Conservation (phyloP, 2,113 vertebrate species). For the Nettapus auritus region DNA sequence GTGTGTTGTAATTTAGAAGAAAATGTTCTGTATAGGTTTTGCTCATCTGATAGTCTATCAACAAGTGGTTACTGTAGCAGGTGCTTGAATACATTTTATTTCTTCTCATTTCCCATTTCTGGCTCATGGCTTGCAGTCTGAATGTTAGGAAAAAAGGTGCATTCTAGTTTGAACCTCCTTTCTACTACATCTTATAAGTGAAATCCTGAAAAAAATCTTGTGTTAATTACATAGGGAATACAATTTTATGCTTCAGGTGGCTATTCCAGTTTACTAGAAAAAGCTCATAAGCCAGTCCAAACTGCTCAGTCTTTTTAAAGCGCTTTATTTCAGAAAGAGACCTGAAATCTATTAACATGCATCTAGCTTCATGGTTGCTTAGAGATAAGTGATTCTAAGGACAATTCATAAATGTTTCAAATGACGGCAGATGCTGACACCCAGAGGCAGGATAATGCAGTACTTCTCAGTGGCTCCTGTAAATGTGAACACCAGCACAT, state of each 20-base stretch:
- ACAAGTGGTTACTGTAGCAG: neutral
- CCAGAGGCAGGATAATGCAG: constrained; percentile 22
- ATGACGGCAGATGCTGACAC: constrained; percentile 45
- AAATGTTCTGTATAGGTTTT: neutral
- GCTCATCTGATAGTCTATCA: neutral
- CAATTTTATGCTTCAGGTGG: neutral
- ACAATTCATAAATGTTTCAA: neutral
- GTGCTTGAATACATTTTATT: neutral
- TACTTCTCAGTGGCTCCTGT: neutral
- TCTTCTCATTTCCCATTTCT: neutral
- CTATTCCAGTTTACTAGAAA: neutral
- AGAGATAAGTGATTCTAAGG: neutral
- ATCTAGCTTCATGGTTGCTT: neutral
- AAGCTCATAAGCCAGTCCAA: neutral
- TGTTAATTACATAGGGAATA: neutral
- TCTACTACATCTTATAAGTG: neutral
- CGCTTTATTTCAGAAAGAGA: neutral
- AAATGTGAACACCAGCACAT: fast-evolving
- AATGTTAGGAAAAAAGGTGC: neutral
- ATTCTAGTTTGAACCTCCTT: neutral
- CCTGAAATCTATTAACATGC: neutral
- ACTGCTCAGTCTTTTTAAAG: neutral
- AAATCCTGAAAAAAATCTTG: neutral
- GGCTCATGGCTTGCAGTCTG: neutral
- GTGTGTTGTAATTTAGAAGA: neutral